These are phyloP conservation scores for Acrocephalus kingi DNA, from an alignment of 2,113 vertebrate species.

Conservation along the genomic window DNA sequence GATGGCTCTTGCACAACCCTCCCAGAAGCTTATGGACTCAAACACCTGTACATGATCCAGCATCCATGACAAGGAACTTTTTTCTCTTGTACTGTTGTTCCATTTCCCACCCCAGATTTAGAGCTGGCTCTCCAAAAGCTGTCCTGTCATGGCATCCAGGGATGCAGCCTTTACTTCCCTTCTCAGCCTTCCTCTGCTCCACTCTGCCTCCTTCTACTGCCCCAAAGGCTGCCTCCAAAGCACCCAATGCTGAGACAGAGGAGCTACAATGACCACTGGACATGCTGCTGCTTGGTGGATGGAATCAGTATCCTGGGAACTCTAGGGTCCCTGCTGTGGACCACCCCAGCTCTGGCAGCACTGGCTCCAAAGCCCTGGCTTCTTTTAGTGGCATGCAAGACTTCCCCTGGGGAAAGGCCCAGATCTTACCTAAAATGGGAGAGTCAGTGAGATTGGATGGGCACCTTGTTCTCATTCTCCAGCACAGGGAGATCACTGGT, in stretches of 20 bases:
- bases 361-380: not conserved
- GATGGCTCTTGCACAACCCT: not conserved
- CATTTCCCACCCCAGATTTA: not conserved
- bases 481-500: not conserved
- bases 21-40: not conserved
- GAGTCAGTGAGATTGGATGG: not conserved
- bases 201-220: not conserved
- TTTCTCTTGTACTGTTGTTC: not conserved
- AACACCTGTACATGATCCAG: not conserved
- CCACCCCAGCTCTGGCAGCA: not conserved
- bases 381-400: not conserved
- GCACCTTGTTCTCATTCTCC: not conserved
- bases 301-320: not conserved
- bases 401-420: not conserved
- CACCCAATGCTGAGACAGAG: not conserved
- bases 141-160: not conserved
- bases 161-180: not conserved
- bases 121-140: not conserved
- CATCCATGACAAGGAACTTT: not conserved
- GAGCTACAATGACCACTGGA: not conserved
- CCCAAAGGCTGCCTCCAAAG: not conserved
- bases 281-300: not conserved
- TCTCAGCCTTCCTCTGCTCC: not conserved
- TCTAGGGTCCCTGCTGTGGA: not conserved
- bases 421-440: not conserved